A percentile compares a stretch with the other conserved stretches of the same genome.
These are phyloP conservation scores for Callionymus lyra DNA, from an alignment of 2,113 vertebrate genomes.

Conservation along the genomic window DNA sequence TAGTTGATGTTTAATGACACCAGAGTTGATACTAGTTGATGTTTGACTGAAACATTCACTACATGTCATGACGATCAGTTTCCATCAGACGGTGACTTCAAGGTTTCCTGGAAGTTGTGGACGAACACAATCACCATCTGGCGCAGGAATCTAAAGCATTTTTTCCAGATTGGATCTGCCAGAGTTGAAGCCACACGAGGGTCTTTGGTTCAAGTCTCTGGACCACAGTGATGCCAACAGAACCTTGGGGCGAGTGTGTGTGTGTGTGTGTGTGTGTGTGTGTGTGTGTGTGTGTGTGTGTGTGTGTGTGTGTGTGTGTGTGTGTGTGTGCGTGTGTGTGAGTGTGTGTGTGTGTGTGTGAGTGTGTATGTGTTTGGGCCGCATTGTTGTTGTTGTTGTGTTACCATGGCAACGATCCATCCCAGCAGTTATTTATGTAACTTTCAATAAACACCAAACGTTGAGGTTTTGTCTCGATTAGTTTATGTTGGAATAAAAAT, in stretches of 20 bases:
- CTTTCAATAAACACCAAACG: too few species aligned
- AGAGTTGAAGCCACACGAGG: constrained; percentile 17
- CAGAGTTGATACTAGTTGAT: too few species aligned
- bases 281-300: constrained; percentile 2
- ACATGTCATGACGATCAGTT: too few species aligned
- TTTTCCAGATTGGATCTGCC: constrained; percentile 12
- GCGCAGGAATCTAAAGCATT: constrained; percentile 22
- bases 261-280: not conserved
- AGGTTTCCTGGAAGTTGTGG: too few species aligned
- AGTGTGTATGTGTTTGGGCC: constrained; percentile 4
- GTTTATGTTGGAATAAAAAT: too few species aligned
- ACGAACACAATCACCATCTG: constrained; percentile 15
- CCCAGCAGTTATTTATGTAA: not conserved
- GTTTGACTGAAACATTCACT: too few species aligned
- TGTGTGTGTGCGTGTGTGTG: not conserved
- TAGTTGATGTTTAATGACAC: too few species aligned
- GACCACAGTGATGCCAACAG: constrained; percentile 25
- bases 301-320: constrained; percentile 1
- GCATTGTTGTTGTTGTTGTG: constrained; percentile 3
- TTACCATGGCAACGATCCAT: constrained; percentile 8
- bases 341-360: not conserved
- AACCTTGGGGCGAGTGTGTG: constrained; percentile 2
- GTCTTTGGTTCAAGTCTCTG: constrained; percentile 27
- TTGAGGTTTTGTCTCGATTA: too few species aligned
- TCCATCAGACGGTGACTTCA: too few species aligned